Evolutionary conservation across 2,888 invertebrate species (phyloP).

Genomic region (Acleris sparsana): DNA sequence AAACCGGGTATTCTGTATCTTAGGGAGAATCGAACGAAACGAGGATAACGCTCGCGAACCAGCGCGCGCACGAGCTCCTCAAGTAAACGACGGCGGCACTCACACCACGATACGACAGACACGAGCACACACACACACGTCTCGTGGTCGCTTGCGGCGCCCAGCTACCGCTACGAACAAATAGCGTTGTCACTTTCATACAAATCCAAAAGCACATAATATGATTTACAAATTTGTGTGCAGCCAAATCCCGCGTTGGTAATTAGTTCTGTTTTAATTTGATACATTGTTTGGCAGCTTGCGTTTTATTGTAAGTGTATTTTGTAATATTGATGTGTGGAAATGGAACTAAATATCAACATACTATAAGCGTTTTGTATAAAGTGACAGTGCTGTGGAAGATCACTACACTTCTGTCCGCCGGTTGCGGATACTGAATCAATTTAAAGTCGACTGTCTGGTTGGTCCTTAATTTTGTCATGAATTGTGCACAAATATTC

Average conservation of each 20-base stretch:
- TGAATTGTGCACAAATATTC: background rate
- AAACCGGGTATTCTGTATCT: constrained; percentile 69
- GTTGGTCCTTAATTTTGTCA: background rate
- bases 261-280: constrained; percentile 26
- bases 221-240: constrained; percentile 31
- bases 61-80: constrained; percentile 97
- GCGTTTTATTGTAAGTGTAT: constrained; percentile 22
- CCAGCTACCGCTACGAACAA: background rate
- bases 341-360: constrained; percentile 19
- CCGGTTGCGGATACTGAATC: constrained; percentile 31
- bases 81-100: constrained; percentile 86
- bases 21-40: constrained; percentile 95
- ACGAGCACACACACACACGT: constrained; percentile 51
- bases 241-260: constrained; percentile 16
- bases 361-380: constrained; percentile 20
- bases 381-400: constrained; percentile 14
- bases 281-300: constrained; percentile 21
- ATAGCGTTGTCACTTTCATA: constrained; percentile 28
- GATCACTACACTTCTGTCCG: constrained; percentile 28
- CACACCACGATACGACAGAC: constrained; percentile 51
- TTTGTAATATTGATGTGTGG: constrained; percentile 8
- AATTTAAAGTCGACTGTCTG: background rate
- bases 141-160: constrained; percentile 62
- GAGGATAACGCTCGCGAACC: constrained; percentile 98
- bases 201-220: constrained; percentile 22